Evolutionary conservation across 2,113 vertebrate genomes (phyloP), one percentile per base, ranked within the genome.

Genomic region (Euleptes europaea): DNA sequence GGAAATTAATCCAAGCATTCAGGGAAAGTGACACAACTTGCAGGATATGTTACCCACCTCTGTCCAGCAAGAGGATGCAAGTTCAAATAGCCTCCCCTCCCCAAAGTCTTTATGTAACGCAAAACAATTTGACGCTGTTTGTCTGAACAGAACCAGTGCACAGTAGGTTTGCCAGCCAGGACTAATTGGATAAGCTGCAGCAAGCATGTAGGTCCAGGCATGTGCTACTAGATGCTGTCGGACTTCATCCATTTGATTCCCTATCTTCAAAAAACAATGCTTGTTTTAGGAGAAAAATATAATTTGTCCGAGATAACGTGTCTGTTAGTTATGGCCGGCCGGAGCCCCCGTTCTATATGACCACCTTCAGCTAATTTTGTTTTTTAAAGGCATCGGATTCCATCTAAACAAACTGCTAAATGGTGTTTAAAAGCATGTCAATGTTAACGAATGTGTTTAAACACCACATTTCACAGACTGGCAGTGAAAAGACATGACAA

Each of bases 401-500:
- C 47, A 26, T 71, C n/a, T 67, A 78, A 85, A 44, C 40, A 78
- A 78, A 70, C 40, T 72, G 44, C 35, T 78, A 78, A 85, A 60
- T 79, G 42, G 19, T 78, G 75, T 72, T 85, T 70, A 71, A 60
- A 57, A 63, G 80, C 54, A 79, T 85, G 83, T 79, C 66, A 85
- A 40, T 71, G 67, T 78, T 85, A 85, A 79, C 21, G 1, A 79
- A 79, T 71, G 38, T 85, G 49, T 79, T 85, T 71, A 71, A 85
- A 67, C 75, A 78, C 72, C 42, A 76, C 83, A 78, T 84, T 42
- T 76, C 86, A 76, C 8, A 78, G 83, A 31, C 28, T 88, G 17
- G 47, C 89, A 84, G 80, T 38, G 12, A 91, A 86, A 78, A 89
- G 57, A 69, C 51, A 44, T 90, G 72, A 63, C 42, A 80, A 42